Base-by-base conservation (phyloP, 2,797 vertebrate species). In the Vultur gryphus region DNA sequence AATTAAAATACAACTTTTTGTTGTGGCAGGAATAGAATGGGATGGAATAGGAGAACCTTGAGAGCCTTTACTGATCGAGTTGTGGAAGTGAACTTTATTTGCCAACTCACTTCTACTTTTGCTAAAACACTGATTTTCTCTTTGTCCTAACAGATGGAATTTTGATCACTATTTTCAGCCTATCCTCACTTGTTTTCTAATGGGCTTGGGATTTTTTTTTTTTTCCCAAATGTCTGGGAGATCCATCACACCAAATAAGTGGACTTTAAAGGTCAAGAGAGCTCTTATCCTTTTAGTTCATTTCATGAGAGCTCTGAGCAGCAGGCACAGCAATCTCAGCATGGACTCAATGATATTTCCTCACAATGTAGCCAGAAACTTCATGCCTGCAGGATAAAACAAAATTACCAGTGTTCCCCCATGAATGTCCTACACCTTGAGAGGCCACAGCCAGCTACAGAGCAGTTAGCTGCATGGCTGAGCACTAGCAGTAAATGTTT, bases 381-480 rank as follows among this genome's bases (percentile, higher is more conserved):
- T 95, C 96, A 98, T 97, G 97, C 97, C 98, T 98, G 97, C 97
- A 96, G 98, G 98, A 98, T 97, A 97, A 97, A 98, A 98, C 98
- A 97, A 97, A 98, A 98, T 98, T 98, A 97, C 98, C 97, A 97
- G 96, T 95, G 97, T 96, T 98, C 97, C 97, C 98, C 97, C 97
- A 93, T 97, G 97, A 98, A 97, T 97, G 97, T 98, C 97, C 97
- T 97, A 98, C 96, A 98, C 98, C 98, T 97, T 97, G 81, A 97
- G 98, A 98, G 98, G 98, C 98, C 96, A 90, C 91, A 95, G 95
- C 97, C 95, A 98, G 98, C 97, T 97, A 98, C 97, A 95, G 97
- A 98, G 95, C 97, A 97, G 97, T 98, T 98, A 98, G 97, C 97
- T 97, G 98, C 98, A 97, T 98, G 98, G 98, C 97, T 98, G 98